Base-by-base conservation (phyloP, 2,797 vertebrate genomes). In the Mergus octosetaceus region DNA sequence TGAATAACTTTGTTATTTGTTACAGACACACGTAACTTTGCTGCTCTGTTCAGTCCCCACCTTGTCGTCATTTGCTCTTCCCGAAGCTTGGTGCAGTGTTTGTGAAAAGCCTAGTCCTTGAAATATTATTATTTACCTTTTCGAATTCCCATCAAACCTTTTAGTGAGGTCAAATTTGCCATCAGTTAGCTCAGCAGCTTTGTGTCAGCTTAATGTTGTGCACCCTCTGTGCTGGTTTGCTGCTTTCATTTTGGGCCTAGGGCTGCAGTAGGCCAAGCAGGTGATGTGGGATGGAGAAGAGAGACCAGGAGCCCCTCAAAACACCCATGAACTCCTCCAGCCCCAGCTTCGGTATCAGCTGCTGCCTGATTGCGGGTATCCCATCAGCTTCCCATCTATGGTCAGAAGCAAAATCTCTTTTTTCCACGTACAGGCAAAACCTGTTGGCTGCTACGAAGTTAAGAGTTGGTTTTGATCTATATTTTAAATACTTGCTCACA, bases 51-150 rank as follows among this genome's bases (percentile, higher is more conserved):
- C 27, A n/a, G 38, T 13, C 69, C 77, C 24, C 17, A 7, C n/a
- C 6, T 34, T 57, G 32, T 45, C 0, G 0, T 45, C 20, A 1
- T 20, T 54, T 86, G 65, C 41, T 62, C 0, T 73, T 85, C 53
- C 25, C 69, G 5, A 58, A 45, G 32, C 69, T 81, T 78, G 68
- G 80, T 58, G 70, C 43, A 10, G 24, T 77, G 58, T 74, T 69
- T 15, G 2, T 53, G 49, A 85, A 57, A 77, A 70, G 66, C 30
- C 58, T 69, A 9, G 32, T 90, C n/a, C 45, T 72, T 71, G 43
- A 79, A 90, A 71, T 22, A 65, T 45, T 79, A 80, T 28, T 60
- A 70, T 75, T 68, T 85, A 54, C 49, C 58, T 61, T 66, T 10
- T 69, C 75, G 57, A 86, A 60, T 65, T 81, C 32, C 21, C 81